These are phyloP conservation scores for Branchinecta lindahli DNA, from an alignment of 1,140 invertebrate genomes.

Conservation along the genomic window DNA sequence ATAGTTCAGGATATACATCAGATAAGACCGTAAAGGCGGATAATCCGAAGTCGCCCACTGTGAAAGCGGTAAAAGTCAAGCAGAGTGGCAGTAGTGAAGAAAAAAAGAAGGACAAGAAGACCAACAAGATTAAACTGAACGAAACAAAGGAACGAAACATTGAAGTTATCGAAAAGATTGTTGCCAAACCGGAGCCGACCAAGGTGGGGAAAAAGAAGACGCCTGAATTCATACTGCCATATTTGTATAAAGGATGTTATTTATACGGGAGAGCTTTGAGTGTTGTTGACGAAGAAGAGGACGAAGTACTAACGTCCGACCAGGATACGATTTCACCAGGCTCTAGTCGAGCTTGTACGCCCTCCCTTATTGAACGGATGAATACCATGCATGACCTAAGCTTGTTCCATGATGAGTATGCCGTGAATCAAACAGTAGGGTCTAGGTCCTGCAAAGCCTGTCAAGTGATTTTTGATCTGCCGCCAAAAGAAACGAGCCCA, in stretches of 20 bases:
- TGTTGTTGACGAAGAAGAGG: not conserved
- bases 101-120: too few species aligned
- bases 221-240: slow-evolving; percentile 3
- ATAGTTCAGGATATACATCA: slow-evolving; percentile 5
- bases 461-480: slow-evolving; percentile 1
- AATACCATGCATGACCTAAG: not conserved
- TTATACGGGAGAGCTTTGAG: not conserved
- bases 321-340: not conserved
- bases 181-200: too few species aligned
- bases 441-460: not conserved
- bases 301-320: not conserved
- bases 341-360: not conserved
- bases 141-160: too few species aligned
- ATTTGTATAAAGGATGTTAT: not conserved
- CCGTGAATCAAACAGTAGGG: not conserved
- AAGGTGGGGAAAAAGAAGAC: not conserved
- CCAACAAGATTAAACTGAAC: too few species aligned
- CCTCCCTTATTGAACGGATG: not conserved
- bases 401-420: not conserved
- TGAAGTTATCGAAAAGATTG: too few species aligned
- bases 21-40: not conserved
- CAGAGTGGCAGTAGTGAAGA: too few species aligned
- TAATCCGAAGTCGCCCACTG: too few species aligned
- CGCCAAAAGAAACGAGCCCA: not conserved
- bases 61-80: too few species aligned